Conservation (phyloP, 2,797 vertebrate species). For the Xenentodon cancila region DNA sequence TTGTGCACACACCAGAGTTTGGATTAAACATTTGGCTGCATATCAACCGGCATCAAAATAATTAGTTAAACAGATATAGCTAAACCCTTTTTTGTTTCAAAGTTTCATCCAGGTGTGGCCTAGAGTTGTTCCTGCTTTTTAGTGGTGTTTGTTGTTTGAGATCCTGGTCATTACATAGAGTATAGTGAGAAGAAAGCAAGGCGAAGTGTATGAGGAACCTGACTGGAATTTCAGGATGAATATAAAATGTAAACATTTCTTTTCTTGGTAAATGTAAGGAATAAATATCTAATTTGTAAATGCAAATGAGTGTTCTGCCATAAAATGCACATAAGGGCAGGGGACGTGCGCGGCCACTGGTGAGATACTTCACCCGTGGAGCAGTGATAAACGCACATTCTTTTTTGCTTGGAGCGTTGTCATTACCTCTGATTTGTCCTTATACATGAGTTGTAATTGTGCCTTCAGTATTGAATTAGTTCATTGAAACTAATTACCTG, state of each 20-base stretch:
- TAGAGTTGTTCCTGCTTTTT: conserved; percentile 7
- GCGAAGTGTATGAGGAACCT: conserved; percentile 29
- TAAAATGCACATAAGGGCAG: neutral
- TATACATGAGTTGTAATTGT: conserved; percentile 17
- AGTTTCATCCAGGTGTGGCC: neutral
- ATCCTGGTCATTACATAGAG: conserved; percentile 36
- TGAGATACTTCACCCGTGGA: neutral
- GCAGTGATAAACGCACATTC: neutral
- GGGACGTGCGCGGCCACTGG: neutral
- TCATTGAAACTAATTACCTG: conserved; percentile 39
- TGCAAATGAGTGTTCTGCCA: no score
- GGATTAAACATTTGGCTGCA: neutral
- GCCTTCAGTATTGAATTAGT: conserved; percentile 48
- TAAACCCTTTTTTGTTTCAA: conserved; percentile 11
- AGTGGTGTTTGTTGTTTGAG: conserved; percentile 6
- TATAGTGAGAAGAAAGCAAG: conserved; percentile 5
- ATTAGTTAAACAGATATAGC: neutral
- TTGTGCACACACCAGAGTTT: no score
- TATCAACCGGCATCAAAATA: conserved; percentile 1
- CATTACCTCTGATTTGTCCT: conserved; percentile 12
- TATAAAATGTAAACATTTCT: no score
- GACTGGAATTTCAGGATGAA: conserved; percentile 3
- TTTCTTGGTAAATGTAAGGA: no score
- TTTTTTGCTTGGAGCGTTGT: conserved; percentile 4
- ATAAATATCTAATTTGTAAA: no score